These are phyloP conservation scores for Hirtodrosophila cameraria DNA, from an alignment of 2,888 invertebrate species.

Conservation along the genomic window DNA sequence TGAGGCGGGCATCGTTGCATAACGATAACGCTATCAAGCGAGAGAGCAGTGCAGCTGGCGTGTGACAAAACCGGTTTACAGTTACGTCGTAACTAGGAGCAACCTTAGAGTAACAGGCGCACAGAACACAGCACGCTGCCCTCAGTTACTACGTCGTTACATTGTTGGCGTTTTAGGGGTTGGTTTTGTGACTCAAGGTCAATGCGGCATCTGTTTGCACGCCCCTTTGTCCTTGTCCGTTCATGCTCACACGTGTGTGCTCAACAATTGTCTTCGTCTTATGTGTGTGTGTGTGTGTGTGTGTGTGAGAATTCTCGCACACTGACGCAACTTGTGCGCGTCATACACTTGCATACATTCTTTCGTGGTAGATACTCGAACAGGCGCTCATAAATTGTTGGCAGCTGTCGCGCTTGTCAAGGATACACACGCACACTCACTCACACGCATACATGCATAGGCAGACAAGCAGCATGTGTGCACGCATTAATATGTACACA, in stretches of 20 bases:
- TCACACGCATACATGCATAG: background rate
- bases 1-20: constrained; percentile 53
- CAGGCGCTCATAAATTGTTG: constrained; percentile 68
- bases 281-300: constrained; percentile 13
- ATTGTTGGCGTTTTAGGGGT: constrained; percentile 57
- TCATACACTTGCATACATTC: constrained; percentile 79
- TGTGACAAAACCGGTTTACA: constrained; percentile 77
- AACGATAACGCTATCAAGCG: constrained; percentile 40
- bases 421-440: constrained; percentile 20
- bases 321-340: constrained; percentile 41
- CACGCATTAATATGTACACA: constrained; percentile 32
- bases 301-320: constrained; percentile 36
- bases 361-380: constrained; percentile 79
- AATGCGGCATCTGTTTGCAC: constrained; percentile 16
- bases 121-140: constrained; percentile 54
- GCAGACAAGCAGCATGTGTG: constrained; percentile 15
- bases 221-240: constrained; percentile 35
- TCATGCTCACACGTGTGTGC: constrained; percentile 23
- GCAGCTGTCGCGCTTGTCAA: constrained; percentile 11
- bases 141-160: constrained; percentile 81
- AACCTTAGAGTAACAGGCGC: constrained; percentile 83
- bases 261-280: constrained; percentile 13
- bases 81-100: constrained; percentile 84
- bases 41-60: constrained; percentile 49
- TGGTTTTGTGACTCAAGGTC: constrained; percentile 60